Evolutionary conservation across 2,113 vertebrate genomes (phyloP), one percentile per base, ranked within the genome.

Genomic region (Podiceps cristatus): DNA sequence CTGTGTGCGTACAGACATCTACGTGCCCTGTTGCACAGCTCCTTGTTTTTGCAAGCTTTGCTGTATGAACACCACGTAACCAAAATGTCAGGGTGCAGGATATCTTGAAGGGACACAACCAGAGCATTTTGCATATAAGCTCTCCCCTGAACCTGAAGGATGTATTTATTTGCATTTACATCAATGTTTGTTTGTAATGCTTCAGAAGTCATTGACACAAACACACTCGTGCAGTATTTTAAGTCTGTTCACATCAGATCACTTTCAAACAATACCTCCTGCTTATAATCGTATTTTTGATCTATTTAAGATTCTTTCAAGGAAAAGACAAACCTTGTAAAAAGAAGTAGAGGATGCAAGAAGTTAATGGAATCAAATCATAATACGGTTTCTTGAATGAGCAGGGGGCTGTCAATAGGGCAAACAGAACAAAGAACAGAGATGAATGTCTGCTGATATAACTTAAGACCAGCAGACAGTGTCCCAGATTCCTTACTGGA

Each of bases 1-100:
- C 58, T n/a, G 45, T 0, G 2, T 4, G 19, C 20, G 28, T 5
- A 9, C 29, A 40, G 40, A 4, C 58, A 37, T 9, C 25, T 0
- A 0, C 2, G 28, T 27, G 64, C 52, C 35, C n/a, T 4, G 1
- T 19, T 31, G 44, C 29, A 9, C 44, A 24, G 23, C 31, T 66
- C 62, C 56, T 35, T 19, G 8, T 18, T 44, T 83, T 56, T 18
- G 18, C 56, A 62, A 63, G 60, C 24, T 33, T 74, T 55, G 66
- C n/a, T 42, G 5, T 29, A 24, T 12, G 42, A 80, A 67, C 24
- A 47, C 33, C 13, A 11, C 1, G 18, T 4, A 84, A 75, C 13
- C 52, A 37, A 72, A 52, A 71, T 6, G 2, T 28, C 29, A 71
- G 45, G 35, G 23, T 9, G 12, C 33, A 62, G 33, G 23, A 56